phyloP scores from a whole-genome alignment of 2,888 invertebrate genomes.

The Drosophila eohydei region DNA sequence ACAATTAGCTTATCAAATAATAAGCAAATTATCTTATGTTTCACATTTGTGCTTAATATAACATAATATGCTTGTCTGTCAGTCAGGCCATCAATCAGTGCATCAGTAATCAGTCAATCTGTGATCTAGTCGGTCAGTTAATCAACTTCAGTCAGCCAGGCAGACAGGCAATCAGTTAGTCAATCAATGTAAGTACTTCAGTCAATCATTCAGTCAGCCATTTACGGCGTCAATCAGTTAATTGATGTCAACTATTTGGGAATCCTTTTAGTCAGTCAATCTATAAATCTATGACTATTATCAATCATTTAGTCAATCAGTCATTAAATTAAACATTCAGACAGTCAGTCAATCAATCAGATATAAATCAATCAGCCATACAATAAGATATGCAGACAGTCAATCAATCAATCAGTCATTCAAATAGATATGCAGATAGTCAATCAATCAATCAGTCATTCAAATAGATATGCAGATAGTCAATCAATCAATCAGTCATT shows the following conservation, averaged over 20 bases:
- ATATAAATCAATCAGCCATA: too few species aligned
- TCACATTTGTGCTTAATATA: neutral
- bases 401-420: neutral
- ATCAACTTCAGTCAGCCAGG: neutral
- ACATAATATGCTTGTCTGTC: neutral
- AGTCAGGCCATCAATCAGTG: too few species aligned
- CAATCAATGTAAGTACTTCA: neutral
- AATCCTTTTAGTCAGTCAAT: neutral
- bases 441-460: neutral
- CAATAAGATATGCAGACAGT: neutral
- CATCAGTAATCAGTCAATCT: too few species aligned
- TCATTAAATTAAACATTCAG: neutral
- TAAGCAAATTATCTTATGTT: neutral
- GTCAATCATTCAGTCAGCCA: neutral
- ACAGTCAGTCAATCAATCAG: too few species aligned
- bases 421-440: neutral
- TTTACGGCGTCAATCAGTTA: neutral
- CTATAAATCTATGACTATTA: too few species aligned
- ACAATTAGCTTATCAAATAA: slow-evolving; percentile 11
- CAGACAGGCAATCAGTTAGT: neutral
- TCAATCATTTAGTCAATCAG: neutral
- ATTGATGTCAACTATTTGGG: too few species aligned
- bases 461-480: neutral
- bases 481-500: neutral
- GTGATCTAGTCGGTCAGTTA: neutral